A percentile compares a stretch with the other conserved stretches of the same genome.
Evolutionary conservation across 2,888 invertebrate genomes (phyloP).

Genomic region (Eudemis profundana): DNA sequence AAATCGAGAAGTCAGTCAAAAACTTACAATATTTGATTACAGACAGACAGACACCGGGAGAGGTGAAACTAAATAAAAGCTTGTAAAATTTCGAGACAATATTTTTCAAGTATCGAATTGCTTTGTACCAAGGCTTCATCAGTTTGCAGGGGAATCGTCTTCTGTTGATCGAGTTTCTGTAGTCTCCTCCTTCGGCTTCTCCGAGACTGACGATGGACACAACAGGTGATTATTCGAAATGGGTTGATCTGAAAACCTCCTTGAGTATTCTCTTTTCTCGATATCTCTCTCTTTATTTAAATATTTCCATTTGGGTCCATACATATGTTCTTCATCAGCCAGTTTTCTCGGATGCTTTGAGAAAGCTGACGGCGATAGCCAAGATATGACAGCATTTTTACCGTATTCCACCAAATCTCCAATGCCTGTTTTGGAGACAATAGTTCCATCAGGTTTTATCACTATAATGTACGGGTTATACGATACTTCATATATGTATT

Average conservation of each 20-base stretch:
- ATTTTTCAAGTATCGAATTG: too few species aligned
- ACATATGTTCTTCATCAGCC: slow-evolving; percentile 61
- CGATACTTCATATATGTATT: slow-evolving; percentile 65
- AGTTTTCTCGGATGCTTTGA: slow-evolving; percentile 56
- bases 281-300: slow-evolving; percentile 43
- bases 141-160: neutral
- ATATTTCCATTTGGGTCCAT: slow-evolving; percentile 66
- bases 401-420: slow-evolving; percentile 69
- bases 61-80: too few species aligned
- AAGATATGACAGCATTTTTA: slow-evolving; percentile 71
- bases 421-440: slow-evolving; percentile 67
- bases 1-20: too few species aligned
- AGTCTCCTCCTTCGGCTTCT: neutral
- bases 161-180: neutral
- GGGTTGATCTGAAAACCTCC: slow-evolving; percentile 51
- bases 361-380: slow-evolving; percentile 60
- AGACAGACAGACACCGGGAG: too few species aligned
- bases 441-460: slow-evolving; percentile 60
- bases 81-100: too few species aligned
- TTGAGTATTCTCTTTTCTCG: slow-evolving; percentile 53
- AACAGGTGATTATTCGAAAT: neutral
- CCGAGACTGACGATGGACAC: neutral
- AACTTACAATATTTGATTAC: too few species aligned
- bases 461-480: slow-evolving; percentile 68
- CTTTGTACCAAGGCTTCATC: neutral